Evolutionary conservation across 2,113 vertebrate species (phyloP), one percentile per base, ranked within the genome.

Genomic region (Lipotes vexillifer): DNA sequence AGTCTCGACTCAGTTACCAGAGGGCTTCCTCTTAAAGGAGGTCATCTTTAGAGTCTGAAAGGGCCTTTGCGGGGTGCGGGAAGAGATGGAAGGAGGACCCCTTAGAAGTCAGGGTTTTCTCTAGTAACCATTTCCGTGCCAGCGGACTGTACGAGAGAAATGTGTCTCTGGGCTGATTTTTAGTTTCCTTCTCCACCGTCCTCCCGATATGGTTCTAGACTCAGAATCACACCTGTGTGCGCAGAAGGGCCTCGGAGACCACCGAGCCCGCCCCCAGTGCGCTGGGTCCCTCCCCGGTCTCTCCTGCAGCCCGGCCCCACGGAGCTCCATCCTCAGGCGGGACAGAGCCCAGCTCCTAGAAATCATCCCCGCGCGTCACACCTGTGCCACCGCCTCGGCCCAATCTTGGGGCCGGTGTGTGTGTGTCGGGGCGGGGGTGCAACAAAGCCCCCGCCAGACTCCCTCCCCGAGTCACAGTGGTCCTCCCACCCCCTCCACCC

Each of bases 381-480:
- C 59, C 81, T 29, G 77, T 3, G 68, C 59, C 38, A 10, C n/a
- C 41, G 38, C 8, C 38, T 12, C 8, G 0, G 4, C 74, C 41
- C 72, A 6, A 5, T 44, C 8, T 41, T 12, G 3, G 41, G 41
- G 15, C 59, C 41, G 44, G 65, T 15, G 65, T 9, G 41, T 29
- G 41, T 8, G 23, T 20, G 9, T 17, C 13, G 25, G 13, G 6
- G 14, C 0, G 1, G 1, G 7, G 44, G 18, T 23, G 7, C 25
- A 14, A 49, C 49, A 36, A 52, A 89, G 46, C 8, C 52, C 36
- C 65, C 59, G 4, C 36, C 44, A 13, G 44, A 49, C 66, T 36
- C 6, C 21, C 27, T 36, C 29, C 46, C 10, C 1, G 21, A 36
- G 38, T 23, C 21, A 17, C 71, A 9, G 36, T 3, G n/a, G 13